Evolutionary conservation across 2,113 vertebrate species (phyloP).

Genomic region (Hippocampus mohnikei): DNA sequence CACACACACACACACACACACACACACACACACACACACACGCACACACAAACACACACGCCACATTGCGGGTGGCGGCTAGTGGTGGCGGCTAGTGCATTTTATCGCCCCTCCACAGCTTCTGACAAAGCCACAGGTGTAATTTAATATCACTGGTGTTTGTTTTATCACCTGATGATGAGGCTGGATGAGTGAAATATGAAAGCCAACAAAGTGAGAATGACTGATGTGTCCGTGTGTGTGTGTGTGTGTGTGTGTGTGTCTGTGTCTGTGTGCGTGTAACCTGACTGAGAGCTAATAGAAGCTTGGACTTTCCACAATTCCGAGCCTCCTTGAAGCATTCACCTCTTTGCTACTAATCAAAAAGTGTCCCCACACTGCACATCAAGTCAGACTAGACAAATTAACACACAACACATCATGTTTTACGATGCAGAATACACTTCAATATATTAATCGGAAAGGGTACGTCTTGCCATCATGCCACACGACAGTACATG

Average conservation of each 20-base stretch:
- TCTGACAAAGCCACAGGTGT: slow-evolving; percentile 28
- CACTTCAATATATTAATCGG: too few species aligned
- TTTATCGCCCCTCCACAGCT: slow-evolving; percentile 35
- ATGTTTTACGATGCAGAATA: neutral
- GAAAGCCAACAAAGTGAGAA: slow-evolving; percentile 4
- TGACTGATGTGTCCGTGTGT: neutral
- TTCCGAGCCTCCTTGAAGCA: neutral
- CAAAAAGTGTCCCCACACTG: neutral
- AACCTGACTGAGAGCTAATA: neutral
- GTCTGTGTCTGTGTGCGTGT: neutral
- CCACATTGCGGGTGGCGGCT: slow-evolving; percentile 5
- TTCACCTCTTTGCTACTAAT: neutral
- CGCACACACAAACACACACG: neutral
- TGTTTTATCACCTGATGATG: neutral
- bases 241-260: neutral
- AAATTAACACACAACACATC: neutral
- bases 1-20: slow-evolving; percentile 25
- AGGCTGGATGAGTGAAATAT: slow-evolving; percentile 7
- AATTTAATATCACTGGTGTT: slow-evolving; percentile 10
- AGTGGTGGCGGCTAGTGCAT: slow-evolving; percentile 34
- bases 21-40: neutral
- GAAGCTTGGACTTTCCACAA: neutral
- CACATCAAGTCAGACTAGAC: neutral
- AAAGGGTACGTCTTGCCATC: too few species aligned
- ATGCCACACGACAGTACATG: too few species aligned